Base-by-base conservation (phyloP, 2,797 vertebrate genomes). In the Clarias platycephalus region DNA sequence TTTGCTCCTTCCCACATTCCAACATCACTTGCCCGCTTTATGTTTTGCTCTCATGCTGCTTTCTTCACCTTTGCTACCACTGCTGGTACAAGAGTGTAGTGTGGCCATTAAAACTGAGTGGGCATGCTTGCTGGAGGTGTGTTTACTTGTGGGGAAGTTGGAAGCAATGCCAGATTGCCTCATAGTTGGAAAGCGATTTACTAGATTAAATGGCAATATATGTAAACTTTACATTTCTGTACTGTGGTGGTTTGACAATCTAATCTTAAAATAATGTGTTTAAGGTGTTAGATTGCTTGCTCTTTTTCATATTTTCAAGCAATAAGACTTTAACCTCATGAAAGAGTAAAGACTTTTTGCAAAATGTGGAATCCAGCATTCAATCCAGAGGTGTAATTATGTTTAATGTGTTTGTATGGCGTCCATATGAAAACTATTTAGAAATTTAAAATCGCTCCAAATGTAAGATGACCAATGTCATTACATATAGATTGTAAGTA, bases 1-100 rank as follows among this genome's bases (percentile, higher is more conserved):
- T 91, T 88, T 91, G 83, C 89, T 92, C 89, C 92, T 95, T 96
- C 95, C 93, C 95, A 96, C 94, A 94, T 95, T 92, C 93, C 92
- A 90, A 93, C 93, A 93, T 93, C 91, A 88, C 92, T 93, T 91
- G 87, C 90, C 92, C 87, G 70, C 72, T 55, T 71, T 81, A 83
- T 83, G 71, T 76, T 83, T 67, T 75, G 22, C 49, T 90, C 91
- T 90, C 88, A 83, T 57, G 34, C 90, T 89, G 83, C 90, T 89
- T 87, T 89, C 49, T 88, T 80, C 87, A 89, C 70, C 88, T 83
- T 63, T 71, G 72, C 83, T 83, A 84, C 66, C 9, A n/a, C 60
- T 84, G 81, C 85, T 84, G 66, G 77, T 80, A 70, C 80, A 81
- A 70, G 71, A 84, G 57, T 74, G 70, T 67, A 79, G 86, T 49